These are phyloP conservation scores for Harlomillsia oculata DNA, from an alignment of 1,140 invertebrate species.

Conservation along the genomic window DNA sequence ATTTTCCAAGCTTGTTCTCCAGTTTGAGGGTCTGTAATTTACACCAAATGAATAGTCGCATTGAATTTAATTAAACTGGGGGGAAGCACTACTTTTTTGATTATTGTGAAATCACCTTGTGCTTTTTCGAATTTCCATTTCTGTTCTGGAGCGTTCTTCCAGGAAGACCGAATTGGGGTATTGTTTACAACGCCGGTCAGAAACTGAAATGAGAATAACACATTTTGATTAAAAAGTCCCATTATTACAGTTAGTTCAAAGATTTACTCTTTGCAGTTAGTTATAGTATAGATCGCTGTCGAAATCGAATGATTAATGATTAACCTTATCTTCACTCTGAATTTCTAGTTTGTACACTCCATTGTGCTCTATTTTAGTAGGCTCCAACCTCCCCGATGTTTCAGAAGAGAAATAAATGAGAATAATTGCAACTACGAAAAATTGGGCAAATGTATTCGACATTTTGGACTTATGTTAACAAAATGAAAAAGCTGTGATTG, in stretches of 20 bases:
- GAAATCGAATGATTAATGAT: not conserved
- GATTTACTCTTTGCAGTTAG: too few relatives aligned
- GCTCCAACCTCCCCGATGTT: not conserved
- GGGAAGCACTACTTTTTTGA: too few relatives aligned
- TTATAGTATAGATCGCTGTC: not conserved
- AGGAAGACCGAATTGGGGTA: not conserved
- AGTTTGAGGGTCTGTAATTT: too few relatives aligned
- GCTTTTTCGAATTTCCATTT: constrained; percentile 7
- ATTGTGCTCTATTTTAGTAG: constrained; percentile 12
- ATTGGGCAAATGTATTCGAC: too few relatives aligned
- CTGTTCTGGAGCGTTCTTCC: constrained; percentile 5
- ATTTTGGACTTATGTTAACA: too few relatives aligned
- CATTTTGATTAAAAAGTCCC: too few relatives aligned
- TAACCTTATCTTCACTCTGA: constrained; percentile 19
- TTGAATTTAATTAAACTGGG: too few relatives aligned
- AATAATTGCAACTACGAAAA: too few relatives aligned
- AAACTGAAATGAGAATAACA: constrained; percentile 4
- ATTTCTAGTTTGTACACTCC: constrained; percentile 14
- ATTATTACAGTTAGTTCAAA: too few relatives aligned
- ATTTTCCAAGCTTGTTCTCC: constrained; percentile 2
- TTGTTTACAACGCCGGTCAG: constrained; percentile 1
- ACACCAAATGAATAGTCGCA: too few relatives aligned
- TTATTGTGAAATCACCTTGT: constrained; percentile 3
- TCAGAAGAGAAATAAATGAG: too few relatives aligned
- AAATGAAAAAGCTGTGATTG: too few relatives aligned